Percentiles rank a stretch among this genome's conserved stretches.
These are phyloP conservation scores for Mystacides longicornis DNA, from an alignment of 2,888 invertebrate genomes.

Conservation along the genomic window DNA sequence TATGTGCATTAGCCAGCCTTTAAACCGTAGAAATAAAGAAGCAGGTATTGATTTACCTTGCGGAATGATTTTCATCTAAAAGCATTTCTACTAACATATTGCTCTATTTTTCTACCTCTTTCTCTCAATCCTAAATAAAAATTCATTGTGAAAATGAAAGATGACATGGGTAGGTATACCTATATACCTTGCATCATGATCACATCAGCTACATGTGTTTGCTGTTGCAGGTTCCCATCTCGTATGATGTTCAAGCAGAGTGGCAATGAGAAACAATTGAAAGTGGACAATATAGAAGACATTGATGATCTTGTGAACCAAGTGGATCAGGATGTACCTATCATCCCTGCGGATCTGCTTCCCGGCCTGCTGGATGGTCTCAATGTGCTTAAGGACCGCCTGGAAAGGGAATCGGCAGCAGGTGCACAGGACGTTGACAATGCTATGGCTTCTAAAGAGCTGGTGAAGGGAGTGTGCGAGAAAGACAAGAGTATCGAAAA, in stretches of 20 bases:
- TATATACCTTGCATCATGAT: too few relatives aligned
- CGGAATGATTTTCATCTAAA: too few relatives aligned
- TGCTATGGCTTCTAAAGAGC: slow-evolving; percentile 6
- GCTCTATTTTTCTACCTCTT: too few relatives aligned
- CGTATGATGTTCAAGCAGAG: slow-evolving; percentile 14
- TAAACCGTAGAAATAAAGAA: too few relatives aligned
- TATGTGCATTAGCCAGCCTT: too few relatives aligned
- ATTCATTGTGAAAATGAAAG: too few relatives aligned
- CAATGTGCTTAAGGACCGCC: slow-evolving; percentile 29
- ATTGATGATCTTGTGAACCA: slow-evolving; percentile 19
- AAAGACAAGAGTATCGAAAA: slow-evolving; percentile 35
- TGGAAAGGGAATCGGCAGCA: not conserved
- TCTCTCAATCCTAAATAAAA: too few relatives aligned
- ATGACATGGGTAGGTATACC: too few relatives aligned
- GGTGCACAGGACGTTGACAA: not conserved
- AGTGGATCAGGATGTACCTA: slow-evolving; percentile 30
- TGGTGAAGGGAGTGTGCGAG: slow-evolving; percentile 36
- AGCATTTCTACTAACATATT: too few relatives aligned
- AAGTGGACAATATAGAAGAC: not conserved
- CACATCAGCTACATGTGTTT: too few relatives aligned
- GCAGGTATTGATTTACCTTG: too few relatives aligned
- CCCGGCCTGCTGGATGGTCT: slow-evolving; percentile 34
- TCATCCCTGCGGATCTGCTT: slow-evolving; percentile 39
- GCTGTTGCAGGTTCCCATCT: slow-evolving; percentile 15
- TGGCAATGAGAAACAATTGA: not conserved